Evolutionary conservation across 2,888 invertebrate genomes (phyloP), one percentile per base, ranked within the genome.

Genomic region (Zelleria hepariella): DNA sequence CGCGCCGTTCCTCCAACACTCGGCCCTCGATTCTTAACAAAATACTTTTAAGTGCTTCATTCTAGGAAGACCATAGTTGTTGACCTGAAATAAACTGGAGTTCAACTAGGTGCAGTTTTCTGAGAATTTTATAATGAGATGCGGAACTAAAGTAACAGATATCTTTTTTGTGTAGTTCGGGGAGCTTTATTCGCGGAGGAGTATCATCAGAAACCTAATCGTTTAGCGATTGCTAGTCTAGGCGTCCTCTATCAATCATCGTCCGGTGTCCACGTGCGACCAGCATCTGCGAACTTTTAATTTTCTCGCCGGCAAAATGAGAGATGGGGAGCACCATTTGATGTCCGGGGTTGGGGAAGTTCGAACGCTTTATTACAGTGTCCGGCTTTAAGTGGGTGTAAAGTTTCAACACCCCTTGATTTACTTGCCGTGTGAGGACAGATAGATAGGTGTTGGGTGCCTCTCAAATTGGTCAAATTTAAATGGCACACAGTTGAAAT

Each of bases 361-460:
- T 87, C 84, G 85, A 80, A 86, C 86, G 86, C 81, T 88, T 88
- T 87, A 88, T 88, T 87, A 87, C 87, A 83, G 86, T 87, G 87
- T 87, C 88, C 88, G 86, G 86, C 84, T 86, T 82, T 87, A 88
- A 88, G 88, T 87, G 88, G 88, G 88, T 87, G 88, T 87, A 87
- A 87, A 88, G 87, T 88, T 88, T 86, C 88, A 86, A 86, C 87
- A 86, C 87, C 88, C 88, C 87, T 87, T 87, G 87, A 88, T 87
- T 88, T 87, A 88, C 86, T 86, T 83, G 78, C 81, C 73, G 75
- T 69, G 77, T 69, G 77, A 80, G 80, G 80, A 79, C 70, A 76
- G 57, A 78, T 70, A 76, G 57, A 78, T 82, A 82, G 80, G 85
- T 82, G 76, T 74, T 53, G 15, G 53, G 21, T 53, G 53, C 25